Conservation (phyloP, 2,113 vertebrate genomes). For the Calyptomena viridis region DNA sequence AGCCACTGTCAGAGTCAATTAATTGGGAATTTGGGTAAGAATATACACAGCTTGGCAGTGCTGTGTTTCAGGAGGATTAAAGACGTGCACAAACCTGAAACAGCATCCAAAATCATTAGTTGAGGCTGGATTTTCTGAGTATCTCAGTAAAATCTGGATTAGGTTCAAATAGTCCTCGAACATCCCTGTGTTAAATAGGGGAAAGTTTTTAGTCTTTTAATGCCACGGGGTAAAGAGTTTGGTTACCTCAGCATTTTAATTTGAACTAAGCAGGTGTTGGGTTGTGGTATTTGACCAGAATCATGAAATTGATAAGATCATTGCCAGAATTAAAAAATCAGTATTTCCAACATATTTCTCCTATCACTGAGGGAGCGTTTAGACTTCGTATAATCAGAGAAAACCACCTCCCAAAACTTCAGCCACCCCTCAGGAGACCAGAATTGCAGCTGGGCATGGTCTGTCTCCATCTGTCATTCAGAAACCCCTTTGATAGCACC, state of each 20-base stretch:
- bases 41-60: constrained; percentile 49
- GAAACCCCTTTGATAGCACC: neutral
- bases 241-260: neutral
- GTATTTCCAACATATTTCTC: neutral
- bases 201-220: constrained; percentile 5
- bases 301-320: neutral
- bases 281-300: neutral
- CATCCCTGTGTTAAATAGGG: constrained; percentile 30
- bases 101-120: constrained; percentile 36
- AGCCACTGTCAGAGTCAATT: neutral
- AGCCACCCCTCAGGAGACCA: neutral
- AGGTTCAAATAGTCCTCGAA: constrained; percentile 51
- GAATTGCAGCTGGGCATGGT: neutral
- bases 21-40: constrained; percentile 29
- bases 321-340: neutral
- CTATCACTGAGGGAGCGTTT: neutral
- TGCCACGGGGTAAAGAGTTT: neutral
- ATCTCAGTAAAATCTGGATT: constrained; percentile 52
- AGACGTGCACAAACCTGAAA: constrained; percentile 29
- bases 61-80: constrained; percentile 48
- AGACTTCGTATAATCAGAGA: neutral
- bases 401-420: neutral
- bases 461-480: neutral
- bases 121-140: constrained; percentile 51
- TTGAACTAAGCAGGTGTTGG: neutral